Conservation (phyloP, 2,113 vertebrate species). For the Ctenomys sociabilis region DNA sequence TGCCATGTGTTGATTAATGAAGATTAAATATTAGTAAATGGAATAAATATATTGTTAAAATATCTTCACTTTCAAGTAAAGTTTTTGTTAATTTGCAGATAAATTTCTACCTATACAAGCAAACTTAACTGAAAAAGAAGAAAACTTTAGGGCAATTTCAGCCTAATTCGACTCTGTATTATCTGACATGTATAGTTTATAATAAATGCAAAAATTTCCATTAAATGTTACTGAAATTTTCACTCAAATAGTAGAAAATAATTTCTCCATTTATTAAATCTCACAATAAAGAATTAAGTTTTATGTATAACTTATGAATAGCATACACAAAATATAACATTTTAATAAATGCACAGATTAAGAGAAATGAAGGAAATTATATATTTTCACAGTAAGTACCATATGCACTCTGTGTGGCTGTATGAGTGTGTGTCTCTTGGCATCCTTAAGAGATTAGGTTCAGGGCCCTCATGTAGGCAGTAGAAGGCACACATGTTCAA, state of each 20-base stretch:
- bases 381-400: background rate
- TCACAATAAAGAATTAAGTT: background rate
- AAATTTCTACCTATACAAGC: background rate
- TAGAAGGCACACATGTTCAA: background rate
- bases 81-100: background rate
- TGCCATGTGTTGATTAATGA: conserved; percentile 6
- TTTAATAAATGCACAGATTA: background rate
- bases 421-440: background rate
- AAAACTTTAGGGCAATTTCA: background rate
- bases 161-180: background rate
- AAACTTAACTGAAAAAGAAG: conserved; percentile 5
- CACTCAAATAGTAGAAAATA: background rate
- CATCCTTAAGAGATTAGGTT: background rate
- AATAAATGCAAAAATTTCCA: background rate
- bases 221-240: background rate
- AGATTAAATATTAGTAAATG: background rate
- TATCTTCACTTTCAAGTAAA: background rate
- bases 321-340: background rate
- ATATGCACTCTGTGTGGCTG: background rate
- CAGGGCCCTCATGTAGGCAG: background rate
- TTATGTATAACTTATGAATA: background rate
- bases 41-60: conserved; percentile 1
- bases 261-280: conserved; percentile 10
- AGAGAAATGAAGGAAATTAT: background rate
- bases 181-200: background rate